Evolutionary conservation across 1,140 invertebrate genomes (phyloP), one percentile per base, ranked within the genome.

Genomic region (Caenorhabditis inopinata): DNA sequence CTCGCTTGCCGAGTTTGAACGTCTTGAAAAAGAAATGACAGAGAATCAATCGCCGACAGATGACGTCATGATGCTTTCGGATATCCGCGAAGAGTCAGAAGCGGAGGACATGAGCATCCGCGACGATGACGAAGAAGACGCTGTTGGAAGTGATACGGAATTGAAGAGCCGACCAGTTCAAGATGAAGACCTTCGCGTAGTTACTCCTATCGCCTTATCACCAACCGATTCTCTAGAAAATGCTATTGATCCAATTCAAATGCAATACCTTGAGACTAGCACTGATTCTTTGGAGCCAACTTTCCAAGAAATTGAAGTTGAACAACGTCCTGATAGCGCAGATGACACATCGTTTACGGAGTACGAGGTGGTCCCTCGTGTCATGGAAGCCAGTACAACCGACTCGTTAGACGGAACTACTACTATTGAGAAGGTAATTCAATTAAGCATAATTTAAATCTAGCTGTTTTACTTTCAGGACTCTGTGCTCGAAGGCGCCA

Each of bases 1-100:
- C 68, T 85, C 84, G 6, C 76, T 87, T 21, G 76, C 79, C n/a
- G 85, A 87, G 79, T 87, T 87, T 62, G 85, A 87, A 62, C 82
- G 80, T 47, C 53, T 87, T 1, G 85, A 86, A 49, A 48, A 77
- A 29, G 85, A 86, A 25, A 42, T 81, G 38, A 35, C 38, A 4
- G 74, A 49, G 29, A 81, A 76, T 29, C 49, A 46, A 53, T 81
- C 79, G n/a, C 79, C 68, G 12, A 46, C 32, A 35, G 74, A 80
- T 74, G 85, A 85, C 38, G 80, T 85, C 11, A 85, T 85, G 85
- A 85, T 85, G 77, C 74, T 85, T 21, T 85, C 84, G 62, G 85
- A 86, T 38, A 86, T 85, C 25, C 58, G 82, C 6, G 85, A 85
- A 53, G 85, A 85, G 79, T 84, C 83, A 18, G 85, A 85, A 84